phyloP scores from a whole-genome alignment of 2,113 vertebrate genomes.

The Myrmecobius fasciatus region DNA sequence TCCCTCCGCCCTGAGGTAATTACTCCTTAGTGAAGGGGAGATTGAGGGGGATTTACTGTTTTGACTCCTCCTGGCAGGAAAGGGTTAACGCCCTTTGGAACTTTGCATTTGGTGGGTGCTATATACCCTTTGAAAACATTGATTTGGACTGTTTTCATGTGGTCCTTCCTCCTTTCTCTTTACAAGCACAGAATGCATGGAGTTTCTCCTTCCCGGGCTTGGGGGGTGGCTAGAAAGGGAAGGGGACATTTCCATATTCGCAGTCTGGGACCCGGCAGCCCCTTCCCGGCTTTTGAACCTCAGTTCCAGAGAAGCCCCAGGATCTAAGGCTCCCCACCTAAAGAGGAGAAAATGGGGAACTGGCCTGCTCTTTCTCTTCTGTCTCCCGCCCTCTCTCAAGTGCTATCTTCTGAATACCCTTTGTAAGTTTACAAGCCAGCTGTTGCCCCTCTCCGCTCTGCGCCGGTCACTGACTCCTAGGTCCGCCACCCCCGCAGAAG shows the following conservation, averaged over 20 bases:
- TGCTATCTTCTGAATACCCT: not conserved
- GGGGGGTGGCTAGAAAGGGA: not conserved
- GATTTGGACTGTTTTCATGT: not conserved
- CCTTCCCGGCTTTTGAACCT: conserved; percentile 22
- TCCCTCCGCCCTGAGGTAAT: not conserved
- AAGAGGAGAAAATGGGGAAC: not conserved
- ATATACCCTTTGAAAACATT: not conserved
- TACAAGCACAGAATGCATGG: not conserved
- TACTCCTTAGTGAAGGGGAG: not conserved
- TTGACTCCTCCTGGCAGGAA: not conserved
- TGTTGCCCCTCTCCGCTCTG: not conserved
- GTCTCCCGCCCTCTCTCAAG: not conserved
- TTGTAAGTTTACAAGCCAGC: not conserved
- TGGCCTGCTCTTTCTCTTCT: not conserved
- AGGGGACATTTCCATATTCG: not conserved
- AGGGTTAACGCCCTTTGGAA: not conserved
- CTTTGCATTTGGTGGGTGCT: not conserved
- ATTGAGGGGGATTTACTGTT: not conserved
- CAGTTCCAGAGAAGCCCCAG: not conserved
- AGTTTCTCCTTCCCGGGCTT: not conserved
- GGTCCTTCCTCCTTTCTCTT: not conserved
- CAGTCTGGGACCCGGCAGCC: not conserved
- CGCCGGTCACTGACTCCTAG: not conserved
- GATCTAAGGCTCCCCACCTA: not conserved
- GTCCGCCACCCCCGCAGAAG: not conserved